Base-by-base conservation (phyloP, 2,888 invertebrate genomes). In the Girardia tigrina region DNA sequence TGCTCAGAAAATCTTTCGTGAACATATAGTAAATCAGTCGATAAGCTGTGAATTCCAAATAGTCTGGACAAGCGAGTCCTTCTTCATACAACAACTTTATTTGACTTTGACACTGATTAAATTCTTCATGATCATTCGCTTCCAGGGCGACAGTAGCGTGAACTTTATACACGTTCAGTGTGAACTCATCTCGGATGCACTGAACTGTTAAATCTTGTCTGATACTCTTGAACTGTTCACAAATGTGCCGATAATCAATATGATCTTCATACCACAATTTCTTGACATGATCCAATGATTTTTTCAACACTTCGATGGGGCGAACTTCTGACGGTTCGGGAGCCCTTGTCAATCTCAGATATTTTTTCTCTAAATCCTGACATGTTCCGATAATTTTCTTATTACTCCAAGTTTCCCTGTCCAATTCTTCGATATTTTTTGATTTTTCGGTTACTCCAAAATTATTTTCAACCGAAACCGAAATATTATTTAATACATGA, bases 41-140 rank as follows among this genome's bases (percentile, higher is more conserved):
- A 85, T 99, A 99, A 74, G 94, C 94, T 74, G 90, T 90, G 85
- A 99, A 99, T 86, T 99, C 98, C 78, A 90, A 88, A 86, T 94
- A 91, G 26, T 82, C 82, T 12, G 76, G 29, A 74, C 74, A 74
- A 8, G 80, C 76, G 14, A 80, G 77, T 20, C 82, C 82, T 76
- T 84, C 83, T 28, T 80, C 78, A 84, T 98, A 98, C 29, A 99
- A 87, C 88, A 92, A 90, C 87, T 92, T 92, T 75, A 99, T 87
- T 86, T 99, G 98, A 16, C 94, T 94, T 86, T 98, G 98, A 83
- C 98, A 99, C 85, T 98, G 97, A 87, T 99, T 99, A 83, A 97
- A 98, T 84, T 99, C 98, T 83, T 94, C 95, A 84, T 94, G 94
- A 83, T 98, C 98, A 74, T 93, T 92, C 82, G 91, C 94, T 85